Percentiles rank a stretch among this genome's conserved stretches.
phyloP scores from a whole-genome alignment of 2,888 invertebrate species.

The Salpingus planirostris region DNA sequence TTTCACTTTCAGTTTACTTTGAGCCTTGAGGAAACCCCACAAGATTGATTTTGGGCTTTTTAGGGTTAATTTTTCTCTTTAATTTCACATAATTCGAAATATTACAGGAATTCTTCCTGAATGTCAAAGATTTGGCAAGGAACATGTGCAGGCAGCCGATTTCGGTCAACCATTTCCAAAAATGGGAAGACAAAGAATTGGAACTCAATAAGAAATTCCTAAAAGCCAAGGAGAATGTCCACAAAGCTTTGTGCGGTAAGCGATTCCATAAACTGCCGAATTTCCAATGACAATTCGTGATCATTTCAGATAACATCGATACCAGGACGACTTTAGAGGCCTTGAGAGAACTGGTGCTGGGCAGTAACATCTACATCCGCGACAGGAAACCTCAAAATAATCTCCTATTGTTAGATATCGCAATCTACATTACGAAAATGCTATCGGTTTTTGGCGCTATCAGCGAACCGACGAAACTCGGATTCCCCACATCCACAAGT shows the following conservation, averaged over 20 bases:
- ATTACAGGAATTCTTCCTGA: conserved; percentile 91
- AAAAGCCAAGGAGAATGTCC: conserved; percentile 56
- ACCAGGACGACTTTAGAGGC: conserved; percentile 79
- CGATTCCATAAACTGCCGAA: conserved; percentile 5
- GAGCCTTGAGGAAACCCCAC: too few relatives aligned
- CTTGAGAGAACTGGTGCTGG: conserved; percentile 75
- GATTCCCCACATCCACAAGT: conserved; percentile 49
- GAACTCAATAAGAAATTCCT: conserved; percentile 58
- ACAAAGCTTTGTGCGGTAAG: conserved; percentile 77
- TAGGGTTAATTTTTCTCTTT: too few relatives aligned
- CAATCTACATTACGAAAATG: conserved; percentile 76
- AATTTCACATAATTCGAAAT: too few relatives aligned
- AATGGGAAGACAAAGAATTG: conserved; percentile 65
- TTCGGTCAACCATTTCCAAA: conserved; percentile 55
- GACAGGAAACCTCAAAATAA: conserved; percentile 47
- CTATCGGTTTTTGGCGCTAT: conserved; percentile 72
- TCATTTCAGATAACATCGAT: conserved; percentile 74
- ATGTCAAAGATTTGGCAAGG: conserved; percentile 69
- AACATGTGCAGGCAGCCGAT: conserved; percentile 35
- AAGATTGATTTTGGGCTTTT: too few relatives aligned
- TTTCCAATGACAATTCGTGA: conserved; percentile 1
- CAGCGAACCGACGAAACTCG: conserved; percentile 56
- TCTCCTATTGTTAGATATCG: conserved; percentile 66
- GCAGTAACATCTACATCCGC: conserved; percentile 79
- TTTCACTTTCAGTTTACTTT: too few relatives aligned